These are phyloP conservation scores for Myocastor coypus DNA, from an alignment of 2,113 vertebrate species.

Conservation along the genomic window DNA sequence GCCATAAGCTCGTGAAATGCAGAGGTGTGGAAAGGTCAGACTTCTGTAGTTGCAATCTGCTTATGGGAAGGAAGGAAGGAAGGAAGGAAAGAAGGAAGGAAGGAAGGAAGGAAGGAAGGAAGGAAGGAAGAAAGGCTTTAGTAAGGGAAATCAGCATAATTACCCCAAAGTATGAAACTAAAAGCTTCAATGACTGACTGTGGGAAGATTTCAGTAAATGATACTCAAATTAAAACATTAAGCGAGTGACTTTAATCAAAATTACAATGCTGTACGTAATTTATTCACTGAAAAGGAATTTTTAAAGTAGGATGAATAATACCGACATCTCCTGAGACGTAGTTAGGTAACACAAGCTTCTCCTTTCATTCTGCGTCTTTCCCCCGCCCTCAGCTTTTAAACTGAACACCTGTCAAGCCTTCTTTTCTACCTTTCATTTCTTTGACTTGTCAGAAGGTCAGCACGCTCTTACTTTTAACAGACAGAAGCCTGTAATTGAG, in stretches of 20 bases:
- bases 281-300: conserved; percentile 76
- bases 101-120: conserved; percentile 14
- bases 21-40: background rate
- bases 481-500: conserved; percentile 88
- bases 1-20: background rate
- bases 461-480: conserved; percentile 85
- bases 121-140: conserved; percentile 1
- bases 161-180: conserved; percentile 63
- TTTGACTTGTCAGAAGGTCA: conserved; percentile 87
- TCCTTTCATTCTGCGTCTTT: conserved; percentile 18
- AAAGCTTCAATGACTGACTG: conserved; percentile 80
- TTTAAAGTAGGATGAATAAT: conserved; percentile 64
- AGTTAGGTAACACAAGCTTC: conserved; percentile 58
- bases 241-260: conserved; percentile 84
- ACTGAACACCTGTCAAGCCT: conserved; percentile 83
- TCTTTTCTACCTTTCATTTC: conserved; percentile 84
- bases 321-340: conserved; percentile 40
- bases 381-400: conserved; percentile 73
- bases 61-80: conserved; percentile 44
- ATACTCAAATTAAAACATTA: conserved; percentile 86
- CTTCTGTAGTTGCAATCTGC: conserved; percentile 50
- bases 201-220: conserved; percentile 80
- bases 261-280: conserved; percentile 82
- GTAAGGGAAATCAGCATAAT: conserved; percentile 74
- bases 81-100: background rate